These are phyloP conservation scores for Takifugu flavidus DNA, from an alignment of 2,113 vertebrate genomes.

Conservation along the genomic window DNA sequence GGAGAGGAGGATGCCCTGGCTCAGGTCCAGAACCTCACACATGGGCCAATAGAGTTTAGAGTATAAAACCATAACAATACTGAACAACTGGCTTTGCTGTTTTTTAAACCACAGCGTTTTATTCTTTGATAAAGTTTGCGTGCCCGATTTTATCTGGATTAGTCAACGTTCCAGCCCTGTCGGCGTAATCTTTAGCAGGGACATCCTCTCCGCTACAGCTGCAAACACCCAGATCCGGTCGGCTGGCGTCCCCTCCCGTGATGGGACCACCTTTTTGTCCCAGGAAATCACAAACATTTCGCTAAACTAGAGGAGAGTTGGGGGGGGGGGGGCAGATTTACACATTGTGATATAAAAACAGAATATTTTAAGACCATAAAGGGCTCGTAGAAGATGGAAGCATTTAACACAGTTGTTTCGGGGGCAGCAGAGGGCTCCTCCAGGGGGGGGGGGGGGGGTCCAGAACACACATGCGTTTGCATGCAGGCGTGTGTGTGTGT, in stretches of 20 bases:
- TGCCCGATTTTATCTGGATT: slow-evolving; percentile 11
- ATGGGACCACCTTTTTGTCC: slow-evolving; percentile 39
- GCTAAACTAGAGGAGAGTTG: slow-evolving; percentile 2
- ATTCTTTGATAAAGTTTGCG: slow-evolving; percentile 38
- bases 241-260: slow-evolving; percentile 17
- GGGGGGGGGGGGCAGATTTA: slow-evolving; percentile 1
- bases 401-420: background rate
- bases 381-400: slow-evolving; percentile 60
- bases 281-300: slow-evolving; percentile 39
- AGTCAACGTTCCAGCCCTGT: slow-evolving; percentile 28
- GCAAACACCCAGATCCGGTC: slow-evolving; percentile 46
- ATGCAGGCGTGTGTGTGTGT: slow-evolving; percentile 21
- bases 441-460: background rate
- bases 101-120: slow-evolving; percentile 23
- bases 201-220: slow-evolving; percentile 54
- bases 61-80: slow-evolving; percentile 27
- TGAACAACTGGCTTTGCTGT: slow-evolving; percentile 8
- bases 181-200: slow-evolving; percentile 41
- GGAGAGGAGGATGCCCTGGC: slow-evolving; percentile 59
- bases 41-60: slow-evolving; percentile 38
- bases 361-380: slow-evolving; percentile 50
- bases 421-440: no score
- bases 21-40: slow-evolving; percentile 29
- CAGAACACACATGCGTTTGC: slow-evolving; percentile 13
- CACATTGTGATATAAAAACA: slow-evolving; percentile 18